These are phyloP conservation scores for Nannoperca australis DNA, from an alignment of 2,797 vertebrate species.

Conservation along the genomic window DNA sequence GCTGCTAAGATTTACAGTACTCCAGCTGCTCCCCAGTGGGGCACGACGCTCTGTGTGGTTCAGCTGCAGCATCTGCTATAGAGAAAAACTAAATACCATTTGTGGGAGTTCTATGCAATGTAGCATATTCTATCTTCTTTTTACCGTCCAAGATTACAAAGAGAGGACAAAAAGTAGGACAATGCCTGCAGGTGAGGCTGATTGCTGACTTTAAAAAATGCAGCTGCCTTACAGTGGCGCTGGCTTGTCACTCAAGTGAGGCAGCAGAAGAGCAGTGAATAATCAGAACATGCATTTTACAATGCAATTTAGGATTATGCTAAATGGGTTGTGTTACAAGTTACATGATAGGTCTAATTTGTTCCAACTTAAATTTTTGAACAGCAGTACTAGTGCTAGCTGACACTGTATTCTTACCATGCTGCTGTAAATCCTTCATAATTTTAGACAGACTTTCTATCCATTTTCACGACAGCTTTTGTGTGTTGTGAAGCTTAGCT, in stretches of 20 bases:
- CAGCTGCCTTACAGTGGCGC: background rate
- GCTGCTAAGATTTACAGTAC: conserved; percentile 66
- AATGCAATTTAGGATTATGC: background rate
- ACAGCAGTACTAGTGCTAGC: background rate
- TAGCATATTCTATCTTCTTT: conserved; percentile 17
- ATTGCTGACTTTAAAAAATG: background rate
- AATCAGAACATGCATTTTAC: background rate
- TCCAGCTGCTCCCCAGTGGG: conserved; percentile 68
- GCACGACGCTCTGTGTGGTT: conserved; percentile 9
- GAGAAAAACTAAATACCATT: conserved; percentile 9
- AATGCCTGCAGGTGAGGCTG: background rate
- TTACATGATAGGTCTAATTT: background rate
- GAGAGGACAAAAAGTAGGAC: conserved; percentile 24
- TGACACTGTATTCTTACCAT: background rate
- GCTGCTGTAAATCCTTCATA: background rate
- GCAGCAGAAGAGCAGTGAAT: background rate
- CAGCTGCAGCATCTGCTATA: conserved; percentile 37
- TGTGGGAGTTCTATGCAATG: conserved; percentile 1
- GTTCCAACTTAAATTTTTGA: background rate
- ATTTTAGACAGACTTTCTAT: background rate
- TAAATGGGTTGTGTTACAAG: background rate
- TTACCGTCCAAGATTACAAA: conserved; percentile 1
- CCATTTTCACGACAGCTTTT: background rate
- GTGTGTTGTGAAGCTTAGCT: background rate
- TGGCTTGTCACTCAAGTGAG: background rate